A percentile compares a stretch with the other conserved stretches of the same genome.
Evolutionary conservation across 2,797 vertebrate genomes (phyloP).

Genomic region (Myioborus miniatus): DNA sequence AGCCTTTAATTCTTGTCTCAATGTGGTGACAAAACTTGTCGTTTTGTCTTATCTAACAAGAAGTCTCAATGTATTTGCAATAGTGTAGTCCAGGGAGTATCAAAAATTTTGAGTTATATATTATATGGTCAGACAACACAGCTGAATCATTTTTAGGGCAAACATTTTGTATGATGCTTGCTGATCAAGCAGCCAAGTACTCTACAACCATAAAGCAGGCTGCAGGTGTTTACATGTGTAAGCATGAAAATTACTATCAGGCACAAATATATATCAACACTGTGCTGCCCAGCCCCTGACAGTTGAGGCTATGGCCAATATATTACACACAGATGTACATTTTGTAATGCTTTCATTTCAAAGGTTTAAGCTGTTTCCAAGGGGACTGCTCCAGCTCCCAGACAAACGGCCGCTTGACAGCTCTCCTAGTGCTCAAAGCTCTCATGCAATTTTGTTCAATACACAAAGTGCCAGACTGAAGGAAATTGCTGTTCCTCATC

Average conservation of each 20-base stretch:
- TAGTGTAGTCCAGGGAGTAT: not conserved
- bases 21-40: not conserved
- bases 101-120: not conserved
- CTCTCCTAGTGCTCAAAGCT: constrained; percentile 67
- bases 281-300: constrained; percentile 11
- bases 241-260: constrained; percentile 14
- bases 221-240: constrained; percentile 25
- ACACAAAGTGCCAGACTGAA: constrained; percentile 68
- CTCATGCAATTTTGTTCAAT: constrained; percentile 72
- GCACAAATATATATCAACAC: not conserved
- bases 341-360: constrained; percentile 66
- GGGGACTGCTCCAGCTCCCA: constrained; percentile 55
- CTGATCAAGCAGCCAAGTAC: not conserved
- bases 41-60: not conserved
- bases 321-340: constrained; percentile 65
- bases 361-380: constrained; percentile 70
- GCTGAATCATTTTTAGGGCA: not conserved
- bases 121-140: not conserved
- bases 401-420: constrained; percentile 70
- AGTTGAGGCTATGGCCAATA: constrained; percentile 37
- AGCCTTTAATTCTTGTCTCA: not conserved
- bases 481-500: constrained; percentile 68
- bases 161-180: not conserved
- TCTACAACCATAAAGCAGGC: not conserved
- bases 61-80: not conserved